Evolutionary conservation across 2,888 invertebrate species (phyloP), one percentile per base, ranked within the genome.

Genomic region (Gasteruption jaculator): DNA sequence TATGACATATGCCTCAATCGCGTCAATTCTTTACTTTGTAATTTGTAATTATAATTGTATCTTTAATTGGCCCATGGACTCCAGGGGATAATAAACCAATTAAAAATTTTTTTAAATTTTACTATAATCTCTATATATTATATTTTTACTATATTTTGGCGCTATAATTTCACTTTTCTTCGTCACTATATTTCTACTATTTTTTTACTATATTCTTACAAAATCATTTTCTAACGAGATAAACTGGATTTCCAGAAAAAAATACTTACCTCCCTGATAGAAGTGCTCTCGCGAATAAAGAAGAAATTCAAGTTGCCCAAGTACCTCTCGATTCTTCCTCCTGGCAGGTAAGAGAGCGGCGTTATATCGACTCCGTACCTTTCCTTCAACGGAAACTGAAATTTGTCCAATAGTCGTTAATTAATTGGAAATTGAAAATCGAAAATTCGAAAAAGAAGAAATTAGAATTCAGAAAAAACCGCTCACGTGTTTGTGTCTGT

Each of bases 251-350:
- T n/a, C 5, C 4, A 31, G 18, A 10, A 38, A 24, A 41, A 18
- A 42, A 35, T 27, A 43, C 31, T 35, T 65, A 79, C 79, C 71
- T 96, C 95, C 49, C 93, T 73, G 44, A 95, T 86, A 8, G 91
- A 88, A 1, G 91, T 93, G 46, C 90, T 92, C 72, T 97, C 96
- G 16, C 96, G 76, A 48, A 97, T 95, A 65, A 96, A 93, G 73
- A 95, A 90, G 71, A 95, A 90, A 63, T 95, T 88, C 49, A 93
- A 73, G 66, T 92, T 88, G 49, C 96, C 94, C 59, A 95, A 75
- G 63, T 93, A 88, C 50, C 86, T 80, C 53, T 86, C 84, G 45
- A 86, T 83, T 56, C 77, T 80, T 27, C 81, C 86, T 37, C 89
- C 89, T 11, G 88, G 85, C 47, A 91, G 76, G 60, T 81, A 84